A percentile compares a stretch with the other conserved stretches of the same genome.
These are phyloP conservation scores for Petrolisthes manimaculis DNA, from an alignment of 2,888 invertebrate genomes.

Conservation along the genomic window DNA sequence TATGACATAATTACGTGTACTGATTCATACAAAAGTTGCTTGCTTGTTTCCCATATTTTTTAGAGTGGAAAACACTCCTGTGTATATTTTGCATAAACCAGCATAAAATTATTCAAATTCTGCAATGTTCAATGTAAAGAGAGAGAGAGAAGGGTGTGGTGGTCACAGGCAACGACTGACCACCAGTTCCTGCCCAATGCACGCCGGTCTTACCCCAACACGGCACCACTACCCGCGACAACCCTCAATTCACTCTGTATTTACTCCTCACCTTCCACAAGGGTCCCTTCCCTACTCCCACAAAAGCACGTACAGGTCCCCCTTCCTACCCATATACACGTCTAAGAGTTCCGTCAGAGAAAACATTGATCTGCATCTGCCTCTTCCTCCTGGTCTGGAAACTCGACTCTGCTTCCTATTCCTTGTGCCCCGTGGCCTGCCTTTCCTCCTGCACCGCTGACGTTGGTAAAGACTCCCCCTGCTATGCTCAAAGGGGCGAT, in stretches of 20 bases:
- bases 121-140: not conserved
- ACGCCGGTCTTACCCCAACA: not conserved
- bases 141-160: not conserved
- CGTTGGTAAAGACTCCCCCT: conserved; percentile 38
- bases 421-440: conserved; percentile 14
- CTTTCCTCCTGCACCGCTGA: conserved; percentile 32
- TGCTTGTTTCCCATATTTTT: too few species aligned
- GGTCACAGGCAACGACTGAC: conserved; percentile 6
- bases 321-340: conserved; percentile 2
- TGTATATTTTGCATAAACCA: too few species aligned
- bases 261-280: conserved; percentile 46
- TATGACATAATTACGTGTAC: not conserved
- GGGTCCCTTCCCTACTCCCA: conserved; percentile 26
- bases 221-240: conserved; percentile 10
- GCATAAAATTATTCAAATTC: not conserved
- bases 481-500: conserved; percentile 27
- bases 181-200: conserved; percentile 44
- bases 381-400: conserved; percentile 27
- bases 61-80: too few species aligned
- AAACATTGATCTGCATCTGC: conserved; percentile 38
- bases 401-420: conserved; percentile 47
- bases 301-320: conserved; percentile 34
- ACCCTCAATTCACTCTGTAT: conserved; percentile 40
- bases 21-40: not conserved
- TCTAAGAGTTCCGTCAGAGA: conserved; percentile 36